phyloP scores from a whole-genome alignment of 2,888 invertebrate genomes.

The Gastrophysa polygoni region DNA sequence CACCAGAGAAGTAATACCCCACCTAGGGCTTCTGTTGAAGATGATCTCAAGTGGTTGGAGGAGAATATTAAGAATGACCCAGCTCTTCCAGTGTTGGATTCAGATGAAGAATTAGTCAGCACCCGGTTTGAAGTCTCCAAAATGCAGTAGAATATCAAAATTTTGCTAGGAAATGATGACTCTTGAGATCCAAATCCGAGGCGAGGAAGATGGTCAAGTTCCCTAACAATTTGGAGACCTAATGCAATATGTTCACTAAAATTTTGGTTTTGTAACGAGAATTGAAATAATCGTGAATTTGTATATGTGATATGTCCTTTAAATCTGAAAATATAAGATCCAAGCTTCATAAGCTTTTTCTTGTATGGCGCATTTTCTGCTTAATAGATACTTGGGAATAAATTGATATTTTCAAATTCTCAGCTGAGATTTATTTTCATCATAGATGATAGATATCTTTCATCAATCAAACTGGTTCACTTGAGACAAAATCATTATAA shows the following conservation, averaged over 20 bases:
- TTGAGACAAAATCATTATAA: too few relatives aligned
- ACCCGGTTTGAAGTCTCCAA: constrained; percentile 88
- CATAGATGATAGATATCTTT: too few relatives aligned
- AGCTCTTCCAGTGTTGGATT: constrained; percentile 72
- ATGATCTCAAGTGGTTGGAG: constrained; percentile 90
- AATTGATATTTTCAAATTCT: too few relatives aligned
- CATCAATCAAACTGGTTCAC: too few relatives aligned
- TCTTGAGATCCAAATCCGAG: too few relatives aligned
- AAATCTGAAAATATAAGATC: neutral
- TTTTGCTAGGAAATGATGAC: neutral
- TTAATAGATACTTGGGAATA: neutral
- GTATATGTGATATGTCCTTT: neutral
- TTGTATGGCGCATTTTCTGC: neutral
- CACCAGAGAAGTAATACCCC: constrained; percentile 55
- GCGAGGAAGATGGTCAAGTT: too few relatives aligned
- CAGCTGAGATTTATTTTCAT: too few relatives aligned
- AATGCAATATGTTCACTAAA: neutral
- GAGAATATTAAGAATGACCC: constrained; percentile 85
- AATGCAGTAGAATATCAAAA: constrained; percentile 69
- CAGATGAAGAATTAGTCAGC: constrained; percentile 82
- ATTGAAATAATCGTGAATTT: neutral
- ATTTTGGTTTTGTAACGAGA: too few relatives aligned
- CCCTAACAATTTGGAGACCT: neutral
- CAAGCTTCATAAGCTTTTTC: neutral
- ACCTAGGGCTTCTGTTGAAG: constrained; percentile 66